Conservation (phyloP, 2,888 invertebrate species). For the Strigamia maritima region DNA sequence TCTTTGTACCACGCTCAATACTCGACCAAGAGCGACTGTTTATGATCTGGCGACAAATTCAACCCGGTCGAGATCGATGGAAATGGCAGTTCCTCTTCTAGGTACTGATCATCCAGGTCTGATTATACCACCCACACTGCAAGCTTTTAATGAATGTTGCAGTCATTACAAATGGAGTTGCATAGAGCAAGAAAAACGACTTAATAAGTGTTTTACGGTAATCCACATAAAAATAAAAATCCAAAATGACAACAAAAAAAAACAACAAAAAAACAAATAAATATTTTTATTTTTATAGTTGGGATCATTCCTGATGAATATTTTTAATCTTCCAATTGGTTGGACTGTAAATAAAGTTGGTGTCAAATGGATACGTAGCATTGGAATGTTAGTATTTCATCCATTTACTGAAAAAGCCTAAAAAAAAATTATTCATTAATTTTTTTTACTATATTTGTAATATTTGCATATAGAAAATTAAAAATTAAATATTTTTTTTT, state of each 20-base stretch:
- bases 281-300: neutral
- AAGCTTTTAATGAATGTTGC: neutral
- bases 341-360: neutral
- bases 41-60: neutral
- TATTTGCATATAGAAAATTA: too few relatives aligned
- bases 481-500: too few relatives aligned
- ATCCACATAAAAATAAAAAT: too few relatives aligned
- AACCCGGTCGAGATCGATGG: neutral
- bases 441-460: neutral
- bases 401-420: neutral
- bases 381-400: neutral
- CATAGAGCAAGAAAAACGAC: neutral
- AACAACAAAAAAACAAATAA: neutral
- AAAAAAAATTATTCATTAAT: neutral
- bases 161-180: neutral
- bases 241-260: too few relatives aligned
- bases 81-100: neutral
- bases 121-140: neutral
- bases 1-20: neutral
- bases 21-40: neutral
- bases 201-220: neutral
- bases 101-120: neutral
- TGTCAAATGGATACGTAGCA: neutral
- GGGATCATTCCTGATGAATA: neutral
- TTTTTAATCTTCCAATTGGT: neutral